Evolutionary conservation across 2,888 invertebrate species (phyloP).

Genomic region (Cerastoderma edule): DNA sequence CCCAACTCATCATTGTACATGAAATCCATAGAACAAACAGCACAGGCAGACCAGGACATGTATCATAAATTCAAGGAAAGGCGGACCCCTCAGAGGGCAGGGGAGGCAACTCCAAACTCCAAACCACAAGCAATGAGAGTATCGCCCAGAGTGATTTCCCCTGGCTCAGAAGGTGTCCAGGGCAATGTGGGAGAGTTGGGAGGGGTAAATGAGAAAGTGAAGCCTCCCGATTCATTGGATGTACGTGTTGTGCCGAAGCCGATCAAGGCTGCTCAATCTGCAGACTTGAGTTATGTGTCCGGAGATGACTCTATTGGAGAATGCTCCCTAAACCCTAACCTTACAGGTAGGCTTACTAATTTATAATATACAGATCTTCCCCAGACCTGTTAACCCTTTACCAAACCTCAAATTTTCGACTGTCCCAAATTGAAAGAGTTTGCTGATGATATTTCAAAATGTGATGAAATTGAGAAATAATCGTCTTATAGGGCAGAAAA

Average conservation of each 20-base stretch:
- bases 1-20: slow-evolving; percentile 57
- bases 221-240: slow-evolving; percentile 66
- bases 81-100: slow-evolving; percentile 63
- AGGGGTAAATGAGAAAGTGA: slow-evolving; percentile 13
- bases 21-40: slow-evolving; percentile 77
- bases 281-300: slow-evolving; percentile 68
- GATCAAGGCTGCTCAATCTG: slow-evolving; percentile 63
- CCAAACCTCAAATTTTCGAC: too few species aligned
- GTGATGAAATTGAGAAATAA: too few species aligned
- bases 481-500: too few species aligned
- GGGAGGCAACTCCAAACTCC: slow-evolving; percentile 42
- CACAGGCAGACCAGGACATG: slow-evolving; percentile 70
- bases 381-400: too few species aligned
- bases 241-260: slow-evolving; percentile 64
- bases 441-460: too few species aligned
- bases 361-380: too few species aligned
- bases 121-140: slow-evolving; percentile 64
- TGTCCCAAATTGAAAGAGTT: too few species aligned
- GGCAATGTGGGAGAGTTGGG: not conserved
- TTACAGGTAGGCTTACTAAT: slow-evolving; percentile 76
- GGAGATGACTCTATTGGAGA: slow-evolving; percentile 79
- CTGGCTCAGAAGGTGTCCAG: slow-evolving; percentile 25
- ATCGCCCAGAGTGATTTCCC: slow-evolving; percentile 52
- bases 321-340: slow-evolving; percentile 77
- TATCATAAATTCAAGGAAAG: slow-evolving; percentile 79